Evolutionary conservation across 2,888 invertebrate genomes (phyloP).

Genomic region (Argyra leucocephala): DNA sequence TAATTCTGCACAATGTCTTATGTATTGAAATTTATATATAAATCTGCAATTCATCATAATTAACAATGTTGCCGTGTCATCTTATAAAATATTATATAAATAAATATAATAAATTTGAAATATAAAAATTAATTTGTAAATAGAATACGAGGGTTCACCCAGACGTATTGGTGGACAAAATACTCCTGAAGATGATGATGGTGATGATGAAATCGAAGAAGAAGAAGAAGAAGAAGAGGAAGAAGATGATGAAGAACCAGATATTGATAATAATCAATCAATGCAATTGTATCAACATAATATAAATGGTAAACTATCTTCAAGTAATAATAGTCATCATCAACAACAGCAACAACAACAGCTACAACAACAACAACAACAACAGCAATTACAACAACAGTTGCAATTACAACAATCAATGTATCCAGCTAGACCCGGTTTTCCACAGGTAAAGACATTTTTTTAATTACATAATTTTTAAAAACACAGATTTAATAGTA

Average conservation of each 20-base stretch:
- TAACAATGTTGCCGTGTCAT: not conserved
- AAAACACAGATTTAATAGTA: slow-evolving; percentile 14
- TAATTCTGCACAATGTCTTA: not conserved
- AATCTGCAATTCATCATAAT: not conserved
- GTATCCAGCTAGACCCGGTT: slow-evolving; percentile 74
- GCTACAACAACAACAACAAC: slow-evolving; percentile 30
- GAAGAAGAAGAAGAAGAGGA: slow-evolving; percentile 24
- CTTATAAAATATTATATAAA: not conserved
- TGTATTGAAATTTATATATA: not conserved
- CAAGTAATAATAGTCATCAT: slow-evolving; percentile 7
- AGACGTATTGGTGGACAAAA: slow-evolving; percentile 72
- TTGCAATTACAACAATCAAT: slow-evolving; percentile 34
- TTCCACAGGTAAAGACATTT: slow-evolving; percentile 62
- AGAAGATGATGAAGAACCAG: slow-evolving; percentile 28
- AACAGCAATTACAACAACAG: slow-evolving; percentile 30
- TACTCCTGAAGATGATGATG: slow-evolving; percentile 26
- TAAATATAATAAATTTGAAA: not conserved
- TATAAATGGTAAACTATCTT: slow-evolving; percentile 13
- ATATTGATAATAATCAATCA: slow-evolving; percentile 28
- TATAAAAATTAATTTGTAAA: not conserved
- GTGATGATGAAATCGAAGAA: slow-evolving; percentile 11
- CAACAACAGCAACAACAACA: slow-evolving; percentile 22
- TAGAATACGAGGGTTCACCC: slow-evolving; percentile 79
- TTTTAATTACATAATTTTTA: no score
- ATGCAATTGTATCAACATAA: slow-evolving; percentile 25